A percentile compares a stretch with the other conserved stretches of the same genome.
Evolutionary conservation across 2,888 invertebrate genomes (phyloP).

Genomic region (Ectemnius cavifrons): DNA sequence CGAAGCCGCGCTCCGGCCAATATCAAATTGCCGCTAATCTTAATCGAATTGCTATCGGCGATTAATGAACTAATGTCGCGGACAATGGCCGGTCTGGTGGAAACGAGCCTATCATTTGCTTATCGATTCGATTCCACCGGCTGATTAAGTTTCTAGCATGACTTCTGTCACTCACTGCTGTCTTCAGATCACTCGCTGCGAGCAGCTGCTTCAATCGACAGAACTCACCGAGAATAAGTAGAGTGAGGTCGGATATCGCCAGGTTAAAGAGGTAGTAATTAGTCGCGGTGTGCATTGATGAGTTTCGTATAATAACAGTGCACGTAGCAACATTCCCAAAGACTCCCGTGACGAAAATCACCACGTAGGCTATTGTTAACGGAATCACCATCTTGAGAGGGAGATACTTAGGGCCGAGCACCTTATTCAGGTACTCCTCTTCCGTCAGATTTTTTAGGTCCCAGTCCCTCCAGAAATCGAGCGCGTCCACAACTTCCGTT

Average conservation of each 20-base stretch:
- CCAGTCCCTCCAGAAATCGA: constrained; percentile 64
- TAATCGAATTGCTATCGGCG: constrained; percentile 20
- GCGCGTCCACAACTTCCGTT: constrained; percentile 43
- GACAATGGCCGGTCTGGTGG: background rate
- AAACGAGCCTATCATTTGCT: no score
- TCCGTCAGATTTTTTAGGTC: constrained; percentile 71
- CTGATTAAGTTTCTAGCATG: no score
- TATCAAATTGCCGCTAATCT: constrained; percentile 31
- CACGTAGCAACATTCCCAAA: constrained; percentile 92
- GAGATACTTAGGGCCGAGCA: constrained; percentile 77
- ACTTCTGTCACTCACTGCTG: no score
- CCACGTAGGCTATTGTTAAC: constrained; percentile 85
- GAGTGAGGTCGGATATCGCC: constrained; percentile 90
- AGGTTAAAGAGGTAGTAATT: constrained; percentile 95
- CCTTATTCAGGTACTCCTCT: constrained; percentile 72
- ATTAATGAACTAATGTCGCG: constrained; percentile 25
- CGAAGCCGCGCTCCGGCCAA: no score
- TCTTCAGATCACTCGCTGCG: background rate
- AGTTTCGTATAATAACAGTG: constrained; percentile 89
- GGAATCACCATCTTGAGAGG: constrained; percentile 76
- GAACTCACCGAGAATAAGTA: constrained; percentile 89
- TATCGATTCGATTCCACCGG: no score
- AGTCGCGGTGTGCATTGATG: constrained; percentile 92
- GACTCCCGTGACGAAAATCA: constrained; percentile 90
- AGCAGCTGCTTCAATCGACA: background rate